Base-by-base conservation (phyloP, 2,888 invertebrate genomes). In the Agrochola lychnidis region DNA sequence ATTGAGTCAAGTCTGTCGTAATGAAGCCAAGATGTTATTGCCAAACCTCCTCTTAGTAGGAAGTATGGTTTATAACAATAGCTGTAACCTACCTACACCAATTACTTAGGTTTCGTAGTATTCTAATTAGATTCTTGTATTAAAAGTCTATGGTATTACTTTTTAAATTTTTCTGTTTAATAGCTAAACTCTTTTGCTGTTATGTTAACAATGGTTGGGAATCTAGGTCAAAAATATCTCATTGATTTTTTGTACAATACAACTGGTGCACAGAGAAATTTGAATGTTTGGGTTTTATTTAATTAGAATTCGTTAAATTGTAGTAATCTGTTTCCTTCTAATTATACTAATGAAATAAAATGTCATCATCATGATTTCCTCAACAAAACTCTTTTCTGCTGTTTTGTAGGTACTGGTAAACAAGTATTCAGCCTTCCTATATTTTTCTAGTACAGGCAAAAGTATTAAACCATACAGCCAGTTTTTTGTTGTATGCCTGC, bases 171-270 rank as follows among this genome's bases (percentile, higher is more conserved):
- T 9, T 53, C 30, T 1, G 0, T 57, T 36, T 16, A 51, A 16
- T 36, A 30, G 16, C 4, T 25, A 25, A 56, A 48, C 45, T 63
- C 14, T 57, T 82, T 51, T 12, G 45, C 36, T 51, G 14, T 4
- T 25, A 42, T 36, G 10, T 51, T 77, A 45, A 63, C 51, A 69
- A 59, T 53, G 9, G 48, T 70, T 67, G 51, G 7, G 42, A 70
- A 80, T 59, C 42, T 79, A 62, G 62, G 83, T 83, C 84, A 80
- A 53, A 51, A 62, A 42, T 30, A n/a, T 62, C 5, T 36, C 19
- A 83, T 83, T 66, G 56, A 70, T 67, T 48, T 80, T 83, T 82
- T 30, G 19, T 22, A 76, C 48, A 75, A 75, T 75, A 14, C 53
- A 76, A 42, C 56, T 22, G 14, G 40, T 40, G 51, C n/a, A 40